Conservation (phyloP, 2,888 invertebrate species). For the Sphecodes monilicornis region DNA sequence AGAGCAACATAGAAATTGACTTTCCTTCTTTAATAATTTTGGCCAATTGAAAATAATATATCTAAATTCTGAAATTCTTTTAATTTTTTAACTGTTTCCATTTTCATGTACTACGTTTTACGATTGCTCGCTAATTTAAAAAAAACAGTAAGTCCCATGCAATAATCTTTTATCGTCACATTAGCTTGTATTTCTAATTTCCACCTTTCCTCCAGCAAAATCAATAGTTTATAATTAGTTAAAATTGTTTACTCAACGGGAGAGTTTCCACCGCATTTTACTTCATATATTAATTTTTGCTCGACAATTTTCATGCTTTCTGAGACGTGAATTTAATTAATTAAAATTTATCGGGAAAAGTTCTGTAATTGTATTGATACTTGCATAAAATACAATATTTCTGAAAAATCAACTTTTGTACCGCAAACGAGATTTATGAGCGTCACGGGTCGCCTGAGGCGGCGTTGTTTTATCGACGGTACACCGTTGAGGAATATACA, state of each 20-base stretch:
- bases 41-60: too few species aligned
- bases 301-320: background rate
- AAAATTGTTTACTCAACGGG: background rate
- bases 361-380: background rate
- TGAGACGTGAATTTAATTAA: background rate
- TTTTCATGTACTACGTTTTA: background rate
- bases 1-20: too few species aligned
- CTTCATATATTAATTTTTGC: background rate
- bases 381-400: background rate
- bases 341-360: background rate
- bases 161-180: background rate
- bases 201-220: background rate
- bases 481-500: background rate
- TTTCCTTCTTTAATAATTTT: too few species aligned
- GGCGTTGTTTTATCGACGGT: background rate
- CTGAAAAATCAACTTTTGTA: background rate
- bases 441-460: background rate
- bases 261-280: background rate
- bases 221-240: background rate
- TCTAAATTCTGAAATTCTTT: too few species aligned
- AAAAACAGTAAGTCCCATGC: too few species aligned
- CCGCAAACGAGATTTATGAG: background rate
- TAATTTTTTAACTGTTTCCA: too few species aligned
- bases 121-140: background rate
- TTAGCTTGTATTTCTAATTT: background rate